These are phyloP conservation scores for Pantherophis vulpinus DNA, from an alignment of 2,797 vertebrate genomes.

Conservation along the genomic window DNA sequence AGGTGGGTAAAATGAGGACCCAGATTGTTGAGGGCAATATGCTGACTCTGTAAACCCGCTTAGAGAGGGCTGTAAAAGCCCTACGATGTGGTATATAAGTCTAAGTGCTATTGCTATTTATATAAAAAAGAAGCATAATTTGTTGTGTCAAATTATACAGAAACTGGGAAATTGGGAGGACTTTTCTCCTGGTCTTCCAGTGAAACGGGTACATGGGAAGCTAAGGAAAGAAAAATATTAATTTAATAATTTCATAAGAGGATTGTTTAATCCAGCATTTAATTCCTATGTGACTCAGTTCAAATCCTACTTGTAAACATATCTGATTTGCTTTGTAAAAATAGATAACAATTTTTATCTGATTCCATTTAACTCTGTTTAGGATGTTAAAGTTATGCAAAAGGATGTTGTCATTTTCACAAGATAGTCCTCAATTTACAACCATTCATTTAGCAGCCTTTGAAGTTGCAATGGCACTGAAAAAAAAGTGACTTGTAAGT, in stretches of 20 bases:
- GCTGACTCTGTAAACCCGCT: no score
- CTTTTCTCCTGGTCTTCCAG: background rate
- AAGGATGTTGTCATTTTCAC: background rate
- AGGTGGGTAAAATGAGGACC: no score
- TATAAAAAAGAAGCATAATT: background rate
- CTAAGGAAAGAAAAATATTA: background rate
- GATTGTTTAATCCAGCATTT: background rate
- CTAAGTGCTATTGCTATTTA: background rate
- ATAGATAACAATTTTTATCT: background rate
- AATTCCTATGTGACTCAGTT: background rate
- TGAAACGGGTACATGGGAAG: background rate
- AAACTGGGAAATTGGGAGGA: background rate
- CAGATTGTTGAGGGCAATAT: no score
- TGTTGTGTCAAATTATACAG: background rate
- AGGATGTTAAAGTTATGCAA: background rate
- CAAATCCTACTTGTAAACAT: background rate
- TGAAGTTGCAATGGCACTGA: background rate
- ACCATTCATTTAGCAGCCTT: background rate
- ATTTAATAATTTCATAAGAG: background rate
- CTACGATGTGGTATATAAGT: no score
- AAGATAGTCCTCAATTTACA: background rate
- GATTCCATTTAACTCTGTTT: background rate
- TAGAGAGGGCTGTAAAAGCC: no score
- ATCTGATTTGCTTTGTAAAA: background rate
- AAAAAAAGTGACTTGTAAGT: background rate